A percentile compares a stretch with the other conserved stretches of the same genome.
phyloP scores from a whole-genome alignment of 2,888 invertebrate genomes.

The Itoplectis maculator region DNA sequence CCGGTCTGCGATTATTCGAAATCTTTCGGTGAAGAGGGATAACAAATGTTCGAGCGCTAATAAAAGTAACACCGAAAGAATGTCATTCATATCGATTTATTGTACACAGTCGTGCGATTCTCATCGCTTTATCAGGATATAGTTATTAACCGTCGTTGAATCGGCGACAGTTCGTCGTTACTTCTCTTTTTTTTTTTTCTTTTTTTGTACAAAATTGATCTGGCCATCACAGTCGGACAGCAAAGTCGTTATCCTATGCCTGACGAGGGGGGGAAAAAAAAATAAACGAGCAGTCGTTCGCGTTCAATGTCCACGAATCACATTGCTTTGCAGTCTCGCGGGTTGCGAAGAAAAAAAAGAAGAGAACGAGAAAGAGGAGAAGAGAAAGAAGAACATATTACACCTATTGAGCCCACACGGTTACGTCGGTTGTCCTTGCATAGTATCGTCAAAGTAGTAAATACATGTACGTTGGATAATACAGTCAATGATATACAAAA shows the following conservation, averaged over 20 bases:
- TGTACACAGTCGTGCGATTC: slow-evolving; percentile 77
- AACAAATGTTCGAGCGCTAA: background rate
- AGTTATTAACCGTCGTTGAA: slow-evolving; percentile 50
- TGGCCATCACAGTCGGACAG: slow-evolving; percentile 69
- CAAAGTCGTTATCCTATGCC: slow-evolving; percentile 50
- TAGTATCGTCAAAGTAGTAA: slow-evolving; percentile 72
- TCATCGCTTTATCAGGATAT: slow-evolving; percentile 70
- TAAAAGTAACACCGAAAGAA: slow-evolving; percentile 2
- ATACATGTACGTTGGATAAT: slow-evolving; percentile 69
- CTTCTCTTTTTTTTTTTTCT: slow-evolving; percentile 74
- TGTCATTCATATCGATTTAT: slow-evolving; percentile 71
- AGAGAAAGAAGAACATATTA: slow-evolving; percentile 41
- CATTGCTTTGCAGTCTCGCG: slow-evolving; percentile 28
- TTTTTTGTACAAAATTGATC: slow-evolving; percentile 79
- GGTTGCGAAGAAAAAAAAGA: slow-evolving; percentile 1
- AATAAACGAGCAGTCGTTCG: slow-evolving; percentile 33
- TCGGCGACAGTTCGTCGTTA: slow-evolving; percentile 37
- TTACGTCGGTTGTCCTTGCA: slow-evolving; percentile 67
- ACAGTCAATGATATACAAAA: slow-evolving; percentile 80
- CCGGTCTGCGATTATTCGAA: slow-evolving; percentile 14
- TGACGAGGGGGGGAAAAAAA: slow-evolving; percentile 34
- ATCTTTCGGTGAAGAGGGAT: background rate
- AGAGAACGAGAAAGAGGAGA: slow-evolving; percentile 17
- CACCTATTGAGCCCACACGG: slow-evolving; percentile 63
- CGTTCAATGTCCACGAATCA: slow-evolving; percentile 15